Conservation (phyloP, 2,888 invertebrate genomes). For the Chrysolina haemoptera region DNA sequence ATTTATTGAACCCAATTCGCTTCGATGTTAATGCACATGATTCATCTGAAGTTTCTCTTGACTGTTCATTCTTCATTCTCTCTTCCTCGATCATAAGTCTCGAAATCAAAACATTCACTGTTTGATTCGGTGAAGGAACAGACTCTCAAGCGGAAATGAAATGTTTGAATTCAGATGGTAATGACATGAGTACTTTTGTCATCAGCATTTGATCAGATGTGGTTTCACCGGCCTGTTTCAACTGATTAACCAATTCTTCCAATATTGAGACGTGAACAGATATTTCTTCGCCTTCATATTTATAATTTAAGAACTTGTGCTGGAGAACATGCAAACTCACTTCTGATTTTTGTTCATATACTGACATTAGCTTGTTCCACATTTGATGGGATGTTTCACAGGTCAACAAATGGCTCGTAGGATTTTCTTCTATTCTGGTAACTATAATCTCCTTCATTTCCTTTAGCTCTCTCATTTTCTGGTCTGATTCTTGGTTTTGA, state of each 20-base stretch:
- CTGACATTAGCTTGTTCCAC: slow-evolving; percentile 20
- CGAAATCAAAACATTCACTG: neutral
- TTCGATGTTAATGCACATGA: neutral
- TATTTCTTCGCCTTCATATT: slow-evolving; percentile 13
- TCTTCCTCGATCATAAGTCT: slow-evolving; percentile 22
- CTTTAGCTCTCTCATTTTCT: slow-evolving; percentile 9
- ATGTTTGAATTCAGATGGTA: slow-evolving; percentile 30
- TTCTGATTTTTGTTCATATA: slow-evolving; percentile 24
- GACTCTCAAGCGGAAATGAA: slow-evolving; percentile 32
- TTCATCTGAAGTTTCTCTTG: neutral
- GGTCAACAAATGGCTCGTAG: neutral
- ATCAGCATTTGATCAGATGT: slow-evolving; percentile 34
- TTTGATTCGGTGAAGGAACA: slow-evolving; percentile 16
- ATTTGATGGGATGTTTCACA: slow-evolving; percentile 24
- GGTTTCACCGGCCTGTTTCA: slow-evolving; percentile 20
- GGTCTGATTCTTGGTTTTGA: neutral
- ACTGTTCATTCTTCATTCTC: slow-evolving; percentile 8
- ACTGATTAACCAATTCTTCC: slow-evolving; percentile 19
- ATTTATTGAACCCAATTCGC: neutral
- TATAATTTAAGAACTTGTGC: slow-evolving; percentile 20
- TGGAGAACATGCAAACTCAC: slow-evolving; percentile 19
- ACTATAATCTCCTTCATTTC: slow-evolving; percentile 9
- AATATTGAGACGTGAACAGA: slow-evolving; percentile 19
- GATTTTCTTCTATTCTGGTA: slow-evolving; percentile 20
- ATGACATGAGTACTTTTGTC: slow-evolving; percentile 29